These are phyloP conservation scores for Leuciscus waleckii DNA, from an alignment of 2,797 vertebrate genomes.

Conservation along the genomic window DNA sequence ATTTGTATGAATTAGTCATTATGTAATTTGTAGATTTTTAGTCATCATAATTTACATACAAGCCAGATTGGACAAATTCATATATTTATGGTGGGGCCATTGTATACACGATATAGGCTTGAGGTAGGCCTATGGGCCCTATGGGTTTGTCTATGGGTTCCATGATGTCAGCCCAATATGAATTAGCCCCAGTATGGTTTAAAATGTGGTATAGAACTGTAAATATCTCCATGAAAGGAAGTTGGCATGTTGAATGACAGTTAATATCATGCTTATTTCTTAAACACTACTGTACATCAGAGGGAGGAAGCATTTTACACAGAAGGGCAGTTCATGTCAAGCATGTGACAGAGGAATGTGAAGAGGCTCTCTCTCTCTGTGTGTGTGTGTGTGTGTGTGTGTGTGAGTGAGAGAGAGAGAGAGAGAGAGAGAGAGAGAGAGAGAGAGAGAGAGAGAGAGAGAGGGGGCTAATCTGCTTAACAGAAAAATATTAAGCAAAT, in stretches of 20 bases:
- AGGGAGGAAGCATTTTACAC: background rate
- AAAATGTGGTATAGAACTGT: background rate
- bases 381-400: background rate
- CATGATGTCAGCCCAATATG: background rate
- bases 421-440: too few relatives aligned
- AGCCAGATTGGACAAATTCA: background rate
- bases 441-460: too few relatives aligned
- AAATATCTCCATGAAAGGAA: background rate
- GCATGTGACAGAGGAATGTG: slow-evolving; percentile 20
- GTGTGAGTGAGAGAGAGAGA: too few relatives aligned
- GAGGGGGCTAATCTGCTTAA: background rate
- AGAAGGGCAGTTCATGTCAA: slow-evolving; percentile 9
- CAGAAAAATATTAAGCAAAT: background rate
- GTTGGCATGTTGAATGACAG: background rate
- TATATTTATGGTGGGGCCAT: background rate
- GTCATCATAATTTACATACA: background rate
- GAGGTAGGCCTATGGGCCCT: background rate
- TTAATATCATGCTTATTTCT: background rate
- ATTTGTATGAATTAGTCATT: background rate
- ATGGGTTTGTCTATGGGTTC: background rate
- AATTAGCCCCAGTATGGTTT: background rate
- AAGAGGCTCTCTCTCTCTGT: background rate
- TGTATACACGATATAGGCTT: background rate
- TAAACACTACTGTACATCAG: background rate
- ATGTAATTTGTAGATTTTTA: background rate